Base-by-base conservation (phyloP, 2,888 invertebrate species). In the Nomada flava region DNA sequence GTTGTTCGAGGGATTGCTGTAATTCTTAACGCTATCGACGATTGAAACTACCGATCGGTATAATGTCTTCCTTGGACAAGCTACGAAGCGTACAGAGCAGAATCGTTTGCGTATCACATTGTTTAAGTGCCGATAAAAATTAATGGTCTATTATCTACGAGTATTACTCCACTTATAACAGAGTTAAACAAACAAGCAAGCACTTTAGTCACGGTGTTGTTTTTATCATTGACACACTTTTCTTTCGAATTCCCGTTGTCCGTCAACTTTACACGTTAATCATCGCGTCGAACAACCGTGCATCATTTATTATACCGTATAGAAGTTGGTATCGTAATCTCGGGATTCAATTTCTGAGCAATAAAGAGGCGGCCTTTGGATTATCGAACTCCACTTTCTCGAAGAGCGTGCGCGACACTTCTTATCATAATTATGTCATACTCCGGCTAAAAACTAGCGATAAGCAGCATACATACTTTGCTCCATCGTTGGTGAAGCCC, bases 41-140 rank as follows among this genome's bases (percentile, higher is more conserved):
- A 47, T 11, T 47, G 3, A 47, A 47, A 3, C 47, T 47, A 15
- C 13, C 47, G 47, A 15, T 15, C 47, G 47, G 11, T 36, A 7
- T 55, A 57, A 62, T 69, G 50, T 29, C 44, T 36, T 23, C 57
- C 36, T 62, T 52, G 57, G 29, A 23, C 57, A 36, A 44, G 42
- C 42, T 23, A 63, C 23, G 64, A 44, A 20, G 20, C 18, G 42
- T 18, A n/a, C 29, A 20, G 11, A 59, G 59, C 26, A 57, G 74
- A 62, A 78, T 78, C 76, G 67, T 75, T 55, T 18, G 42, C 23
- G 80, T 74, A 79, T 72, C 67, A 36, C 29, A 64, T 75, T 77
- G 79, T 82, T 82, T 59, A 63, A 83, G 76, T 57, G 78, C 55
- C 76, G 87, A 87, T 87, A 87, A 85, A 87, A 87, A 83, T 83